Evolutionary conservation across 2,113 vertebrate genomes (phyloP).

Genomic region (Cacatua alba): DNA sequence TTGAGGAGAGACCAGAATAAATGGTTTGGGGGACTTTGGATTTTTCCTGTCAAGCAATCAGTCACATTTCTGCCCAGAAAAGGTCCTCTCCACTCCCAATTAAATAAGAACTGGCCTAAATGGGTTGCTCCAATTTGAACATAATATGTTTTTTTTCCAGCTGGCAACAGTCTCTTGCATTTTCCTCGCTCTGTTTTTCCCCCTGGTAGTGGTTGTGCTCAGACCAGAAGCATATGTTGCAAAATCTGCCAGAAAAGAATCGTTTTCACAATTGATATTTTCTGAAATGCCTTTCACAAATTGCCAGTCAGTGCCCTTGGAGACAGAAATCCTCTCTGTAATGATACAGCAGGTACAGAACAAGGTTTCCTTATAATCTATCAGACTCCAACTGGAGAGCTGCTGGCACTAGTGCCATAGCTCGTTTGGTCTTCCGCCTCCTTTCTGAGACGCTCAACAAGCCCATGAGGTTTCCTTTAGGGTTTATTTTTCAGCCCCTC

Average conservation of each 20-base stretch:
- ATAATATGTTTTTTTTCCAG: neutral
- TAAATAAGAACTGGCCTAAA: neutral
- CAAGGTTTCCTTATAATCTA: neutral
- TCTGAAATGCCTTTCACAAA: neutral
- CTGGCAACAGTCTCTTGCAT: neutral
- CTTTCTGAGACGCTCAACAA: neutral
- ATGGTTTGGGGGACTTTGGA: neutral
- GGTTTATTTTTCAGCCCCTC: neutral
- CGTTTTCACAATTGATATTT: neutral
- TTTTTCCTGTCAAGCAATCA: conserved; percentile 19
- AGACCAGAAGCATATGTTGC: neutral
- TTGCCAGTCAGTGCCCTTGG: neutral
- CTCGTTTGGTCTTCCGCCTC: neutral
- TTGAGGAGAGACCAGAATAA: neutral
- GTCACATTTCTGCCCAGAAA: neutral
- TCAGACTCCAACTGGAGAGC: neutral
- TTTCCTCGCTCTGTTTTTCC: neutral
- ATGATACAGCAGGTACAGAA: neutral
- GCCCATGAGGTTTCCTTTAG: neutral
- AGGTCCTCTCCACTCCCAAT: neutral
- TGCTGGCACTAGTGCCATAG: neutral
- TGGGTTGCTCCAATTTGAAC: neutral
- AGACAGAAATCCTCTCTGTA: neutral
- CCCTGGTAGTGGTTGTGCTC: neutral
- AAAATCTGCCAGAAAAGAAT: conserved; percentile 31